A percentile compares a stretch with the other conserved stretches of the same genome.
Conservation (phyloP, 23 tunicate species). For the Oikopleura albicans region DNA sequence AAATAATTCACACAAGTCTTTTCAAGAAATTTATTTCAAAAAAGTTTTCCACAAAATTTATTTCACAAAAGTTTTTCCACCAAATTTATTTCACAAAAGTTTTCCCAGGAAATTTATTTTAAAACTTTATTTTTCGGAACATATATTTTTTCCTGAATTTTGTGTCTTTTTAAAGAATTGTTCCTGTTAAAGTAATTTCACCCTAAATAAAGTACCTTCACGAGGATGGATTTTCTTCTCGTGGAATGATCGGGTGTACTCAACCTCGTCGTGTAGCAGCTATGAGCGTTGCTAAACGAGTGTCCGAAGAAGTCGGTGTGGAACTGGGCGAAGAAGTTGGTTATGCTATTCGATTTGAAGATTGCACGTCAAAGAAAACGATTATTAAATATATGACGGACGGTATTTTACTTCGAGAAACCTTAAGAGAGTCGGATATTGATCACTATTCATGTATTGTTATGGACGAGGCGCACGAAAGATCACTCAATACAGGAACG, state of each 20-base stretch:
- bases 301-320: constrained; percentile 88
- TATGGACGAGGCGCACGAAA: constrained; percentile 99
- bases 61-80: too few relatives aligned
- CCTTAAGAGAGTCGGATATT: constrained; percentile 65
- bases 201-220: constrained; percentile 53
- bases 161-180: too few relatives aligned
- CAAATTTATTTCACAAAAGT: too few relatives aligned
- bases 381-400: constrained; percentile 94
- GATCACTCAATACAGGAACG: constrained; percentile 82
- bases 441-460: constrained; percentile 77
- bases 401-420: constrained; percentile 83
- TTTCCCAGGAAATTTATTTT: too few relatives aligned
- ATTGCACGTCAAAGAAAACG: constrained; percentile 76
- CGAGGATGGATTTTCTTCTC: constrained; percentile 51
- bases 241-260: constrained; percentile 34
- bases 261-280: constrained; percentile 98
- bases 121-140: too few relatives aligned
- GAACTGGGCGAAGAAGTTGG: constrained; percentile 96
- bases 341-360: constrained; percentile 95
- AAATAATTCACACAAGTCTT: too few relatives aligned
- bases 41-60: too few relatives aligned
- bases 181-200: too few relatives aligned
- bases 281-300: constrained; percentile 94
- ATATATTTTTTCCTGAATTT: too few relatives aligned
- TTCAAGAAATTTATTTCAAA: too few relatives aligned